Percentiles rank a stretch among this genome's conserved stretches.
Conservation (phyloP, 2,888 invertebrate species). For the Laspeyria flexula region DNA sequence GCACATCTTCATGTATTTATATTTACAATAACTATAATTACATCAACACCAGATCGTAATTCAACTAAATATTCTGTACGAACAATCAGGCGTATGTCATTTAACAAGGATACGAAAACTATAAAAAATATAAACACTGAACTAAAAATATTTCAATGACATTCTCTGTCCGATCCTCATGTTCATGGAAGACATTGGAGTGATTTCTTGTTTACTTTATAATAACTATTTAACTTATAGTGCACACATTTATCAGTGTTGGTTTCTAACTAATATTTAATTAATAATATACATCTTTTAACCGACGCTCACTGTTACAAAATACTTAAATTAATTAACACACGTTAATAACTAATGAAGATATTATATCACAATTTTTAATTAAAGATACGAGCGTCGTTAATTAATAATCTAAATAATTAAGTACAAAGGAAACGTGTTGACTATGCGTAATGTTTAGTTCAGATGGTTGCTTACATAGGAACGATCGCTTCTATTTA, state of each 20-base stretch:
- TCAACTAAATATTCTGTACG: constrained; percentile 44
- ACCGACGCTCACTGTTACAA: constrained; percentile 31
- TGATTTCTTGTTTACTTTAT: constrained; percentile 55
- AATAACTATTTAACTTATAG: constrained; percentile 43
- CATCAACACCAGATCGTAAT: constrained; percentile 54
- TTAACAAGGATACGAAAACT: constrained; percentile 44
- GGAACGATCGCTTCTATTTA: constrained; percentile 74
- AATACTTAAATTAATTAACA: constrained; percentile 56
- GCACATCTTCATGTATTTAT: constrained; percentile 58
- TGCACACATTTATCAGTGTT: constrained; percentile 45
- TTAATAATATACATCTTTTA: constrained; percentile 25
- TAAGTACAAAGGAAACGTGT: constrained; percentile 79
- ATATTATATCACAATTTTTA: constrained; percentile 80
- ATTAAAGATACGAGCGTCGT: constrained; percentile 65
- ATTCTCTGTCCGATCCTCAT: constrained; percentile 44
- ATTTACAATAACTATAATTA: constrained; percentile 63
- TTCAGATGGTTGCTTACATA: constrained; percentile 71
- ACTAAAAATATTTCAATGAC: constrained; percentile 37
- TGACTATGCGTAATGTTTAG: constrained; percentile 65
- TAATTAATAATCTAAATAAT: constrained; percentile 60
- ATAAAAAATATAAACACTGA: constrained; percentile 41
- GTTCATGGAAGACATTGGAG: constrained; percentile 69
- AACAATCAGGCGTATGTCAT: constrained; percentile 45
- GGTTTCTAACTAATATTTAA: constrained; percentile 33
- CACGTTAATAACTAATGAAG: constrained; percentile 57